Evolutionary conservation across 1,140 invertebrate species (phyloP).

Genomic region (Heliothis subflexa): DNA sequence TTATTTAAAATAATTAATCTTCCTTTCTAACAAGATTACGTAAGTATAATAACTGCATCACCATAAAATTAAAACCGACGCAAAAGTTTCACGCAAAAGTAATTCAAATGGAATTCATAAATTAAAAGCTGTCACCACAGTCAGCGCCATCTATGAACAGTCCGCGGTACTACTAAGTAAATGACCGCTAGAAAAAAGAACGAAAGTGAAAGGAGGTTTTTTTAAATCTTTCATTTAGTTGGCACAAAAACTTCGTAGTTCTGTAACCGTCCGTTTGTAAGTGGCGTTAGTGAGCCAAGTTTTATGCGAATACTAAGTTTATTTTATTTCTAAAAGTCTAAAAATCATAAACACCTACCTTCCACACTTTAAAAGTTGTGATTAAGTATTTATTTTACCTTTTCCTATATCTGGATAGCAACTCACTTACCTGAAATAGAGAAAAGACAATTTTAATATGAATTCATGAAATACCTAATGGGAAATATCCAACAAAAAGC

Average conservation of each 20-base stretch:
- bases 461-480: not conserved
- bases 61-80: too few species aligned
- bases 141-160: constrained; percentile 10
- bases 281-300: constrained; percentile 27
- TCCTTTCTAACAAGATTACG: not conserved
- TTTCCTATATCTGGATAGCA: not conserved
- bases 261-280: not conserved
- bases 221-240: constrained; percentile 8
- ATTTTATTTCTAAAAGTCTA: too few species aligned
- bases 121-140: not conserved
- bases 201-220: constrained; percentile 38
- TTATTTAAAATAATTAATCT: not conserved
- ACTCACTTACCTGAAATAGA: constrained; percentile 1
- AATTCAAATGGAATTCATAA: not conserved
- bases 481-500: too few species aligned
- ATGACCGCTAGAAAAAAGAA: constrained; percentile 27
- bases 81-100: not conserved
- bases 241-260: constrained; percentile 13
- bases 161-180: not conserved
- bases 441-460: not conserved
- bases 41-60: too few species aligned
- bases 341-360: too few species aligned
- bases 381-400: not conserved
- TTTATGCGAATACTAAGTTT: not conserved
- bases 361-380: not conserved